Evolutionary conservation across 2,797 vertebrate genomes (phyloP), one percentile per base, ranked within the genome.

Genomic region (Ateles fusciceps): DNA sequence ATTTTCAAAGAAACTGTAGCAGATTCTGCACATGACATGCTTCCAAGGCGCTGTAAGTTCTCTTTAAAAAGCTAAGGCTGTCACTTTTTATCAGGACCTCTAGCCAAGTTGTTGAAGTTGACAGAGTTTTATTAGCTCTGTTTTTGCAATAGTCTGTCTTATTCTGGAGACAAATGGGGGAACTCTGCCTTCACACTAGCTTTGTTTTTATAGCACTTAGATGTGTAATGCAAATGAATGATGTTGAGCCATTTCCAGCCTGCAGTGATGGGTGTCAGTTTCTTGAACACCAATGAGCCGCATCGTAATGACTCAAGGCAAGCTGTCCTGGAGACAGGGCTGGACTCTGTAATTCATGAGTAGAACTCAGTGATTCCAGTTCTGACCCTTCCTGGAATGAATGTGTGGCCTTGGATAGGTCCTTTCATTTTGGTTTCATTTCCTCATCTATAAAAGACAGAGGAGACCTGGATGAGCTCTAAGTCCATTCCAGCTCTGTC

Each of bases 51-150:
- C 97, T 98, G 91, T 97, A 97, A 98, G 97, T 98, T 98, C 98
- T 98, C 95, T 98, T 93, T 95, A 97, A 96, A 94, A 97, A 98
- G 94, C 79, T 97, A 94, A 98, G 64, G 95, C 88, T 97, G 94
- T 97, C 83, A 30, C 86, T 96, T 97, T 0, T 93, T 98, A 97
- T 98, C 96, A 97, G 97, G 96, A 98, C 96, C 61, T 91, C 95
- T 95, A 0, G 97, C 98, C 98, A 98, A 98, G 97, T 87, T 92
- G 97, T 94, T 98, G 97, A 98, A 97, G 97, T 96, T 97, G 97
- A 98, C 84, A n/a, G 97, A 90, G 8, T 98, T 98, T 98, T 99
- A 99, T 98, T 98, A 97, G 97, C 97, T 98, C 98, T 98, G 97
- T 94, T 98, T 98, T 98, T 98, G 94, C 97, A 98, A 98, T 98